These are phyloP conservation scores for Athene noctua DNA, from an alignment of 2,113 vertebrate genomes.

Conservation along the genomic window DNA sequence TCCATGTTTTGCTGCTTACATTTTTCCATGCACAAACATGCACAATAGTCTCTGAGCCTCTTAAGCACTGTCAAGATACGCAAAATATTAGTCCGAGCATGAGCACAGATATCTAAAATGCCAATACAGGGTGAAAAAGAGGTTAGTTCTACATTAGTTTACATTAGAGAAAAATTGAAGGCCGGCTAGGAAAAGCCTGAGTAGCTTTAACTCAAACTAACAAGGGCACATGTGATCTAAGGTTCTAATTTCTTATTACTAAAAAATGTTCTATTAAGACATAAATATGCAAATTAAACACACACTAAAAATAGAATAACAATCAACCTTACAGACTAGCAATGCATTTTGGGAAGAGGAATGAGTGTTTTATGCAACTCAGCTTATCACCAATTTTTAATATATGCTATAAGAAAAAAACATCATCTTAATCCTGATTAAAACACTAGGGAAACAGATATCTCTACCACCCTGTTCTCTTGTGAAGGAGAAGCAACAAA, in stretches of 20 bases:
- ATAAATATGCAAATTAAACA: neutral
- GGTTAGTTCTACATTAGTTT: neutral
- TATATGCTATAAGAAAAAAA: neutral
- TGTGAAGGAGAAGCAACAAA: neutral
- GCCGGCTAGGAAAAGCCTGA: neutral
- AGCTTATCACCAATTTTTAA: neutral
- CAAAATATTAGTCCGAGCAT: neutral
- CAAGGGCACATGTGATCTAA: neutral
- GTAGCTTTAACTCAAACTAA: neutral
- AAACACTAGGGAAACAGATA: neutral
- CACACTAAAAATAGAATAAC: neutral
- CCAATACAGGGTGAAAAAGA: neutral
- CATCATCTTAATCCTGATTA: neutral
- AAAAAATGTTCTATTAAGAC: neutral
- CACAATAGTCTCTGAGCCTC: neutral
- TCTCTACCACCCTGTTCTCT: neutral
- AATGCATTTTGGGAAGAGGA: neutral
- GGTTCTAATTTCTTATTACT: neutral
- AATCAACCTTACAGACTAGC: neutral
- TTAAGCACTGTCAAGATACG: neutral
- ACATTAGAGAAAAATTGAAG: neutral
- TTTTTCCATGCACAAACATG: neutral
- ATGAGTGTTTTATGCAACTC: neutral
- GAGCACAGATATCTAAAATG: neutral
- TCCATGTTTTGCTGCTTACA: neutral